Base-by-base conservation (phyloP, 2,888 invertebrate genomes). In the Atrina japonica region DNA sequence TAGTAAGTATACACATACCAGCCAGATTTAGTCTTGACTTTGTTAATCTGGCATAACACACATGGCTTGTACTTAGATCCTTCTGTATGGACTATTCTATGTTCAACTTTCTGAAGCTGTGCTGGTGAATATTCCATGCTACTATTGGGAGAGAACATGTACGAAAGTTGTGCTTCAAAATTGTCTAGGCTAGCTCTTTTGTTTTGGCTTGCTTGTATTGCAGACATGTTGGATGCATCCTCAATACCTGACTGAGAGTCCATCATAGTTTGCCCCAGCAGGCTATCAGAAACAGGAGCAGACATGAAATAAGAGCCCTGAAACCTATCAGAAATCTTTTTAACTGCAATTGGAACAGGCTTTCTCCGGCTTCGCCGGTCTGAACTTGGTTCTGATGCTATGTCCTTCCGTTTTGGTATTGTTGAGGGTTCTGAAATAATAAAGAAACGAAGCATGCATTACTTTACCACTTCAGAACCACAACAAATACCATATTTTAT, bases 1-100 rank as follows among this genome's bases (percentile, higher is more conserved):
- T 60, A 71, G 21, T 61, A 61, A 3, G 66, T 71, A 29, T 71
- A 66, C 47, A 71, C 71, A 21, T 71, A 71, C 71, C 71, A 71
- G 3, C 71, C 71, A 7, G 52, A 60, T n/a, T 71, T 71, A 9
- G 71, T 71, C 25, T 61, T 53, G 23, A 66, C 61, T 63, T 71
- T 71, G n/a, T 61, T 59, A 2, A 63, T 49, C 49, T 71, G 66
- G 40, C 71, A 71, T 25, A 61, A 43, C 3, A 61, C 71, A 58
- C 71, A 71, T 7, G 66, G 66, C 35, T 71, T 71, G 35, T 71
- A 66, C 55, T 49, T 52, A 7, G 61, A 65, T 16, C 61, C 66
- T 16, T 66, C 61, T 21, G 66, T 70, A n/a, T 66, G 53, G n/a
- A 65, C 59, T 45, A 70, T 52, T 27, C 55, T 43, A 50, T 70